These are phyloP conservation scores for Zootoca vivipara DNA, from an alignment of 2,113 vertebrate genomes.

Conservation along the genomic window DNA sequence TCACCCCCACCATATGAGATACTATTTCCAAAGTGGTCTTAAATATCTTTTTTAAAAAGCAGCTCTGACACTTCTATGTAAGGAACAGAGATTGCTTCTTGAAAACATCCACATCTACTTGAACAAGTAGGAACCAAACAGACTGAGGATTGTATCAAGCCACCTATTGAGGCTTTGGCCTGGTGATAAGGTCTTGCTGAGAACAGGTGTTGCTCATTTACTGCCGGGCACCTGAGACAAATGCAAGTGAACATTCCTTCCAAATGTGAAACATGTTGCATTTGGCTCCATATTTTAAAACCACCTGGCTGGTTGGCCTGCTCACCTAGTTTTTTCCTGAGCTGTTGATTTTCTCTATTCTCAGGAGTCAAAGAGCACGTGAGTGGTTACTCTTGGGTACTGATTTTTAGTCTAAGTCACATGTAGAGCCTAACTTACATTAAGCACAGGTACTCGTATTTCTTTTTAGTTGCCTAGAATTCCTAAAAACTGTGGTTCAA, in stretches of 20 bases:
- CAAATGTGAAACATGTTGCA: background rate
- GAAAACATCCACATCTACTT: background rate
- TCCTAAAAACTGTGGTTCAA: no score
- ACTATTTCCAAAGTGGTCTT: conserved; percentile 61
- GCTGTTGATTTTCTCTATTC: background rate
- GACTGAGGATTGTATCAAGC: background rate
- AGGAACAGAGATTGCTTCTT: background rate
- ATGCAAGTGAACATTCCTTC: background rate
- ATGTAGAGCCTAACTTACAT: background rate
- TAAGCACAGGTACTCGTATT: no score
- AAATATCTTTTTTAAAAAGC: conserved; percentile 4
- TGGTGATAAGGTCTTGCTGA: background rate
- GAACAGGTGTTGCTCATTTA: background rate
- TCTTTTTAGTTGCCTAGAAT: no score
- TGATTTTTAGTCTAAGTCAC: background rate
- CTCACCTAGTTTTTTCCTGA: background rate
- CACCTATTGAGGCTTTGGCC: background rate
- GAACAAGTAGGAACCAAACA: background rate
- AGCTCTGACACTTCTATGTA: background rate
- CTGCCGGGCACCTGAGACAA: background rate
- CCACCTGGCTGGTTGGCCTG: background rate
- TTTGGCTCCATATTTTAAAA: background rate
- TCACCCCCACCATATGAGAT: conserved; percentile 77
- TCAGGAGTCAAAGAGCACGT: background rate
- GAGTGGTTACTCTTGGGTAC: background rate